A percentile compares a stretch with the other conserved stretches of the same genome.
Evolutionary conservation across 2,888 invertebrate species (phyloP).

Genomic region (Tryphoninae sp.): DNA sequence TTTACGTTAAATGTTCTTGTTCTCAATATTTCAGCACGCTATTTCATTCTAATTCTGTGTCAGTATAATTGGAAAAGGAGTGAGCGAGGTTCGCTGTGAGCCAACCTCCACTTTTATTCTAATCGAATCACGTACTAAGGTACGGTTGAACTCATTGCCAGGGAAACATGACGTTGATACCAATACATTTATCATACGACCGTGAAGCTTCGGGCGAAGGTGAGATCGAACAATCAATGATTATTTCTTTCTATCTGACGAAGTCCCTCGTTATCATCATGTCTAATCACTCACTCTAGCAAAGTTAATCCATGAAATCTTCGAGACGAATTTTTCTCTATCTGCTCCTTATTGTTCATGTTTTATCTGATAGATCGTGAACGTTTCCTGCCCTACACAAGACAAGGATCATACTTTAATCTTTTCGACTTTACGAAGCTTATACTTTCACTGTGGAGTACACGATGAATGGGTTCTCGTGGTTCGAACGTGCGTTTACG

Average conservation of each 20-base stretch:
- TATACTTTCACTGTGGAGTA: slow-evolving; percentile 38
- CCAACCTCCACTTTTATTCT: no score
- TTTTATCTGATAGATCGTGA: neutral
- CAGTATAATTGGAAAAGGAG: no score
- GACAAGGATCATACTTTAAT: neutral
- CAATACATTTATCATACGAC: slow-evolving; percentile 33
- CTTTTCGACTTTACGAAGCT: neutral
- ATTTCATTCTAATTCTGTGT: no score
- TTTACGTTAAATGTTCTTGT: neutral
- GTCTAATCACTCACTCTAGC: neutral
- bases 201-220: slow-evolving; percentile 28
- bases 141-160: neutral
- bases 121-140: neutral
- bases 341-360: neutral
- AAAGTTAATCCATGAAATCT: neutral
- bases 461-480: neutral
- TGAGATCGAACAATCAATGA: slow-evolving; percentile 3
- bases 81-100: no score
- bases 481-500: slow-evolving; percentile 2
- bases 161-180: slow-evolving; percentile 4
- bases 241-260: neutral
- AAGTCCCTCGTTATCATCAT: slow-evolving; percentile 3
- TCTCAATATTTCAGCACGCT: no score
- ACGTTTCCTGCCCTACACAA: neutral
- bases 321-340: neutral